These are phyloP conservation scores for Pterostichus niger DNA, from an alignment of 2,888 invertebrate genomes.

Conservation along the genomic window DNA sequence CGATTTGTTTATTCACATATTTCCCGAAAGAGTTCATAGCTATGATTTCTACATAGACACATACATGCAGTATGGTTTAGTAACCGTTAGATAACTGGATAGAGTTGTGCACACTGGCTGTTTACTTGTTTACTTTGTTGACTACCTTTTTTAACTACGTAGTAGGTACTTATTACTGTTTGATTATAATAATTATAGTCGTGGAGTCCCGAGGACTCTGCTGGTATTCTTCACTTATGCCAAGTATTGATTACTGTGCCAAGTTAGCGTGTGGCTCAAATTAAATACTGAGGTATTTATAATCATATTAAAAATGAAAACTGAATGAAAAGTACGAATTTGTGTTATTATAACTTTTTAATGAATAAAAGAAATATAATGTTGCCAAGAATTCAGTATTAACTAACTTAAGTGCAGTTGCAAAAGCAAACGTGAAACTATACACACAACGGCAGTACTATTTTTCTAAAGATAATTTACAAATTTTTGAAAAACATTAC, in stretches of 20 bases:
- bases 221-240: conserved; percentile 31
- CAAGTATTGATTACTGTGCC: conserved; percentile 62
- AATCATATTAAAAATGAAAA: conserved; percentile 35
- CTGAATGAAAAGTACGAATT: conserved; percentile 50
- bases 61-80: conserved; percentile 46
- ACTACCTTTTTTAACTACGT: conserved; percentile 31
- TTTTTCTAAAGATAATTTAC: conserved; percentile 67
- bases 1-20: neutral
- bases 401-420: conserved; percentile 65
- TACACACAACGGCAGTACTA: conserved; percentile 66
- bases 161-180: conserved; percentile 31
- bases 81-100: conserved; percentile 50
- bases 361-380: conserved; percentile 59
- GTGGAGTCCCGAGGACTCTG: conserved; percentile 6
- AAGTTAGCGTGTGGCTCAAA: conserved; percentile 57
- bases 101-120: conserved; percentile 55
- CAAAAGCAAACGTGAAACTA: conserved; percentile 64
- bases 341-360: conserved; percentile 57
- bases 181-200: conserved; percentile 19
- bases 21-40: conserved; percentile 40
- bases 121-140: conserved; percentile 50
- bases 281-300: conserved; percentile 50
- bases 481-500: conserved; percentile 67
- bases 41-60: conserved; percentile 59
- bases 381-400: conserved; percentile 66